Evolutionary conservation across 2,113 vertebrate genomes (phyloP), one percentile per base, ranked within the genome.

Genomic region (Australoheros scitulus): DNA sequence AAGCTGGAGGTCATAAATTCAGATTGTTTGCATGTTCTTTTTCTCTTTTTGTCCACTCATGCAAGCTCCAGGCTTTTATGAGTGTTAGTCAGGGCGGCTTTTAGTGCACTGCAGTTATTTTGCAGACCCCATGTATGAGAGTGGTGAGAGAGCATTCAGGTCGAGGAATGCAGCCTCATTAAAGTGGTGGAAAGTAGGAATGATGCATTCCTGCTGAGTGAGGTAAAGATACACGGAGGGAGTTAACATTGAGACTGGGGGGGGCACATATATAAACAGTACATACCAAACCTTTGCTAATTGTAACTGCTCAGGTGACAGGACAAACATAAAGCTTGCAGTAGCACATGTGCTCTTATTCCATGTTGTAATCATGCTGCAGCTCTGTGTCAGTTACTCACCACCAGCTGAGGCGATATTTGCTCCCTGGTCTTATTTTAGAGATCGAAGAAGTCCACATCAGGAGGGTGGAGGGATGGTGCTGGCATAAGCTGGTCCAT

Each of bases 111-210:
- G n/a, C 2, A 22, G 76, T 77, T 60, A 80, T 78, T 87, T 84
- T 57, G 43, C 59, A 61, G 77, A 15, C 1, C 9, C 55, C 81
- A 22, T 14, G 80, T 9, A 22, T 72, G 74, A 78, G 83, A 52
- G 76, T 11, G 6, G 61, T 0, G 83, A 50, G 15, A 50, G 24
- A 17, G 11, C 61, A 56, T 36, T 59, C 63, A 60, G 61, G 32
- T 43, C 26, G 50, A 82, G 80, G 79, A 88, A 87, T 63, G 70
- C n/a, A 52, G 59, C 34, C 68, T 85, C 55, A 72, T 80, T 87
- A 87, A 79, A 76, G 79, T 70, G 22, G 61, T 32, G 17, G 20
- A 70, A 76, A 70, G 36, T 24, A 20, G 61, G 57, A 64, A 32
- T 17, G 9, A 24, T 1, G 43, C 60, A 74, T 87, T 83, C 85